A percentile compares a stretch with the other conserved stretches of the same genome.
Conservation (phyloP, 1,140 invertebrate genomes). For the Coptotermes formosanus region DNA sequence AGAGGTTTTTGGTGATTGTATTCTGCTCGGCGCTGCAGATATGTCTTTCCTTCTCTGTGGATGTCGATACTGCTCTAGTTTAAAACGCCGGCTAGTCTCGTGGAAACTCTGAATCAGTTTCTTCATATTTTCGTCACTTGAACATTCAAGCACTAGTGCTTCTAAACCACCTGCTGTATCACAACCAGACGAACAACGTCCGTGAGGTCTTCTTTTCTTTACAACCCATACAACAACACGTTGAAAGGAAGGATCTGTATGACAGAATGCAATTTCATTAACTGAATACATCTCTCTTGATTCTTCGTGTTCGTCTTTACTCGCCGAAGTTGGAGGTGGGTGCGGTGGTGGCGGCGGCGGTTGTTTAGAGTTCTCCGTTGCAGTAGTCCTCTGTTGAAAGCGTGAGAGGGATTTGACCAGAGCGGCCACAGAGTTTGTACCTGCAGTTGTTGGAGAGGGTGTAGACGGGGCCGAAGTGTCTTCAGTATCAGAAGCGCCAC, state of each 20-base stretch:
- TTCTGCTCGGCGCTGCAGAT: neutral
- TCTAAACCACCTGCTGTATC: constrained; percentile 37
- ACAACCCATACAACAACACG: constrained; percentile 46
- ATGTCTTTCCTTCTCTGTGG: constrained; percentile 13
- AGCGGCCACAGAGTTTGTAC: neutral
- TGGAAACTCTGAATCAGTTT: constrained; percentile 45
- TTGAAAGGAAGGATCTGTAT: constrained; percentile 44
- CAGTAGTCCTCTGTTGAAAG: neutral
- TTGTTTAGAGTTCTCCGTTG: neutral
- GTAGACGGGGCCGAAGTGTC: constrained; percentile 39
- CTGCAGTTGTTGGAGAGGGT: constrained; percentile 23
- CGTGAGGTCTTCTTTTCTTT: constrained; percentile 34
- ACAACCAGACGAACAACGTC: neutral
- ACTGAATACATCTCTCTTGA: constrained; percentile 35
- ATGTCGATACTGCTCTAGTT: constrained; percentile 33
- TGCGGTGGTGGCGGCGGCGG: neutral
- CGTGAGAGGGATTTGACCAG: neutral
- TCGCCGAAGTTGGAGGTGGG: neutral
- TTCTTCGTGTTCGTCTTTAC: neutral
- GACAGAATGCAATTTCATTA: constrained; percentile 43
- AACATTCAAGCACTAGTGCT: constrained; percentile 46
- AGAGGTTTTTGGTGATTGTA: neutral
- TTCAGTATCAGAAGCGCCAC: constrained; percentile 44
- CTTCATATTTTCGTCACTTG: constrained; percentile 40
- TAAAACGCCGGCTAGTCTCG: constrained; percentile 37